A percentile compares a stretch with the other conserved stretches of the same genome.
These are phyloP conservation scores for Alloplasta piceator DNA, from an alignment of 2,888 invertebrate genomes.

Conservation along the genomic window DNA sequence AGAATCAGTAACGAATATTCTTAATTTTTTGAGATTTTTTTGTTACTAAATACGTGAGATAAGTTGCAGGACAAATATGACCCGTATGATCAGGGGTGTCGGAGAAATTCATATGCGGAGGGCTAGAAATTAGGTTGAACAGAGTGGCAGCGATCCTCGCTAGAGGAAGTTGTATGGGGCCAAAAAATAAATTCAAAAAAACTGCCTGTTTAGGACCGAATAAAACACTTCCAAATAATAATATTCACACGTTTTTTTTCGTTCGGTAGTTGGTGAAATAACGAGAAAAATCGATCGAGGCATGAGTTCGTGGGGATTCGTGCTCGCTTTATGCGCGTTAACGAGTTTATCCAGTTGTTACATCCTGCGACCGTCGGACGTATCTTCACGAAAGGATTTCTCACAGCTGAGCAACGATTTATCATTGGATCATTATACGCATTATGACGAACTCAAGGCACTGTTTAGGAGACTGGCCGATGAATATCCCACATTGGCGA, in stretches of 20 bases:
- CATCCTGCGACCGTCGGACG: conserved; percentile 42
- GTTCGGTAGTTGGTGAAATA: neutral
- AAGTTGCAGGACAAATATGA: no score
- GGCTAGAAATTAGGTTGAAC: no score
- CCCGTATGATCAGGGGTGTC: no score
- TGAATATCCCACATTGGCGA: conserved; percentile 88
- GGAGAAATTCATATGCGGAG: no score
- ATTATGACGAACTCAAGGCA: conserved; percentile 89
- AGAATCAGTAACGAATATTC: no score
- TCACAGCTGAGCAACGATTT: conserved; percentile 72
- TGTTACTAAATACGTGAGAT: no score
- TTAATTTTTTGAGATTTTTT: no score
- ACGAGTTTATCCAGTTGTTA: conserved; percentile 45
- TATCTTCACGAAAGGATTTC: neutral
- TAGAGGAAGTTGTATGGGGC: no score
- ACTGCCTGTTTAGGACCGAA: no score
- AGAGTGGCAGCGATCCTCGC: no score
- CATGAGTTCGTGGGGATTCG: conserved; percentile 57
- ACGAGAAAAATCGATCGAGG: neutral
- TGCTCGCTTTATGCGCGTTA: conserved; percentile 52
- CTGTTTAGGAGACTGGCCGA: conserved; percentile 87
- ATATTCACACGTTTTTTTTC: neutral
- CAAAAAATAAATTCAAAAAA: neutral
- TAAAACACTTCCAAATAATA: neutral
- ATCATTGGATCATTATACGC: conserved; percentile 85